Evolutionary conservation across 23 tunicate genomes (phyloP), one percentile per base, ranked within the genome.

Genomic region (Trididemnum miniatum): DNA sequence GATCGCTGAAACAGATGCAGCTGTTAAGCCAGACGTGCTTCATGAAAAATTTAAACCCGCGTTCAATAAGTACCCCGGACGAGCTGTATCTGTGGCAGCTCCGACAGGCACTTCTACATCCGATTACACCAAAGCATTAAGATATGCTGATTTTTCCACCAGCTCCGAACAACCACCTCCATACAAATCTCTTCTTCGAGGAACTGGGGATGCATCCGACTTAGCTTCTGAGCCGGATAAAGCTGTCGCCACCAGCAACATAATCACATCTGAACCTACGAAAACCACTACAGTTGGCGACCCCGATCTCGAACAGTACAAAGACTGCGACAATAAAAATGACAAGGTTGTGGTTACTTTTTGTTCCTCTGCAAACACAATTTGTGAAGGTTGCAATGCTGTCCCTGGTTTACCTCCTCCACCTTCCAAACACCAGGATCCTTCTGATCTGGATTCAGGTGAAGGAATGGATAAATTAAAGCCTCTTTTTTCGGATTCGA

Each of bases 41-140:
- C 5, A 22, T 20, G 54, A 9, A 44, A n/a, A n/a, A n/a, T 69
- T 69, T 9, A 38, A 39, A 20, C 79, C 79, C 9, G 31, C 38
- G 1, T 40, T 39, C 9, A 73, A 54, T 15, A 77, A 77, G 71
- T 76, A 76, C 59, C 89, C 89, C 20, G 89, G 89, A 22, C 77
- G 80, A 5, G 82, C 77, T 31, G 89, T 85, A 1, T 52, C 71
- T 1, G 20, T 50, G 27, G 18, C 39, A 7, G 39, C 15, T 31
- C 12, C 39, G 9, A 2, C 35, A 81, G 22, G 30, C 52, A 30
- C 44, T 0, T 0, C 59, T 1, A 59, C 74, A 1, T 54, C 69
- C n/a, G 87, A 83, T 74, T 85, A 85, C 76, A 85, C 20, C 31
- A 85, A 85, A 40, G 89, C 89, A 20, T 51, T 85, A n/a, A 73